A percentile compares a stretch with the other conserved stretches of the same genome.
Conservation (phyloP, 2,888 invertebrate species). For the Pseudolycoriella hygida region DNA sequence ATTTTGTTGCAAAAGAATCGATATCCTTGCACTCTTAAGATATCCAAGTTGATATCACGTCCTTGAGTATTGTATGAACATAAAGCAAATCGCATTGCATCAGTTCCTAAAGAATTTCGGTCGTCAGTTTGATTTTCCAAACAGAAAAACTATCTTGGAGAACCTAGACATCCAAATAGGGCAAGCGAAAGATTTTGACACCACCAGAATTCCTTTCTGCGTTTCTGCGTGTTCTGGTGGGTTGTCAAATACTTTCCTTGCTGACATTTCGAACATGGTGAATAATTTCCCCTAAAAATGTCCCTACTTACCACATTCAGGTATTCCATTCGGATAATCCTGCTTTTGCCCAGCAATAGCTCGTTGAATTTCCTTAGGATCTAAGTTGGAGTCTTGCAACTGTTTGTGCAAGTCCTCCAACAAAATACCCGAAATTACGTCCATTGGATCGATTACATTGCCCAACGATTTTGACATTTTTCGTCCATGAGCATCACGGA, state of each 20-base stretch:
- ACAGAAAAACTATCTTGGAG: neutral
- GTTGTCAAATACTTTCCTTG: too few species aligned
- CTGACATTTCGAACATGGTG: too few species aligned
- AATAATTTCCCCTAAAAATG: too few species aligned
- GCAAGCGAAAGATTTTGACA: too few species aligned
- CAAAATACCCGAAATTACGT: constrained; percentile 77
- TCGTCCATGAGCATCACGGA: constrained; percentile 92
- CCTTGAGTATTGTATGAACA: constrained; percentile 80
- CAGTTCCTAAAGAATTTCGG: constrained; percentile 17
- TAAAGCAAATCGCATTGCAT: constrained; percentile 53
- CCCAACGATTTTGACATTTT: constrained; percentile 99
- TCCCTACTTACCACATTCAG: constrained; percentile 77
- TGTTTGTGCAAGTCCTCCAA: constrained; percentile 62
- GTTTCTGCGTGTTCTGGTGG: too few species aligned
- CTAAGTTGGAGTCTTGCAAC: constrained; percentile 63
- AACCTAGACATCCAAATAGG: too few species aligned
- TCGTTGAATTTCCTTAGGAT: constrained; percentile 60
- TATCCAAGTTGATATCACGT: constrained; percentile 90
- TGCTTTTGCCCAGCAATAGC: constrained; percentile 59
- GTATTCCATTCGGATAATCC: constrained; percentile 81
- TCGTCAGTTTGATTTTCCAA: neutral
- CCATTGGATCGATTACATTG: constrained; percentile 93
- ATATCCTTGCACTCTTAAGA: constrained; percentile 83
- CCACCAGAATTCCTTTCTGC: too few species aligned
- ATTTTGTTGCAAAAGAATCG: constrained; percentile 96